These are phyloP conservation scores for Ostrea denselamellosa DNA, from an alignment of 1,140 invertebrate genomes.

Conservation along the genomic window DNA sequence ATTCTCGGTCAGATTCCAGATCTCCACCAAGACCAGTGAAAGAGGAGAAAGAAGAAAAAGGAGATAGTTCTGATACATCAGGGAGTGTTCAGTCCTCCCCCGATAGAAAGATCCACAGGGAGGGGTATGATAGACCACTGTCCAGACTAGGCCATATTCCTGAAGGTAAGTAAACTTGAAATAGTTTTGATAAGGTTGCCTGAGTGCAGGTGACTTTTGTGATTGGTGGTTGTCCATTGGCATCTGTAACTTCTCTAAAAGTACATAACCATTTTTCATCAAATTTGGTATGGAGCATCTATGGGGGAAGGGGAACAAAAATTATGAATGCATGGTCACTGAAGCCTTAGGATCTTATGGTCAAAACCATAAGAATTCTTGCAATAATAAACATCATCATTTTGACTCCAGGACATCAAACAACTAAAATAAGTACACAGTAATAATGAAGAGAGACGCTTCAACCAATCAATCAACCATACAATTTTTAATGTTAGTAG, in stretches of 20 bases:
- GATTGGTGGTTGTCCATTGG: not conserved
- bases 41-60: not conserved
- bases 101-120: slow-evolving; percentile 38
- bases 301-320: not conserved
- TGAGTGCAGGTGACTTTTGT: not conserved
- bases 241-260: not conserved
- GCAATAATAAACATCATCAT: no score
- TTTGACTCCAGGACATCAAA: no score
- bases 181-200: not conserved
- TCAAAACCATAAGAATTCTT: no score
- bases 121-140: slow-evolving; percentile 48
- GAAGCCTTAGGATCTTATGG: no score
- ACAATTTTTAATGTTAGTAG: no score
- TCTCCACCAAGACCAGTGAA: not conserved
- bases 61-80: slow-evolving; percentile 27
- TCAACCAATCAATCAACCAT: no score
- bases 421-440: no score
- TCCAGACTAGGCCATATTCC: slow-evolving; percentile 48
- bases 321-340: not conserved
- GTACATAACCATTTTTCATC: no score
- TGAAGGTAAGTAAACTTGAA: slow-evolving; percentile 17
- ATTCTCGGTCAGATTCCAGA: not conserved
- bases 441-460: no score
- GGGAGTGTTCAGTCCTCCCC: not conserved
- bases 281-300: no score